Conservation (phyloP, 2,888 invertebrate genomes). For the Nemotelus nigrinus region DNA sequence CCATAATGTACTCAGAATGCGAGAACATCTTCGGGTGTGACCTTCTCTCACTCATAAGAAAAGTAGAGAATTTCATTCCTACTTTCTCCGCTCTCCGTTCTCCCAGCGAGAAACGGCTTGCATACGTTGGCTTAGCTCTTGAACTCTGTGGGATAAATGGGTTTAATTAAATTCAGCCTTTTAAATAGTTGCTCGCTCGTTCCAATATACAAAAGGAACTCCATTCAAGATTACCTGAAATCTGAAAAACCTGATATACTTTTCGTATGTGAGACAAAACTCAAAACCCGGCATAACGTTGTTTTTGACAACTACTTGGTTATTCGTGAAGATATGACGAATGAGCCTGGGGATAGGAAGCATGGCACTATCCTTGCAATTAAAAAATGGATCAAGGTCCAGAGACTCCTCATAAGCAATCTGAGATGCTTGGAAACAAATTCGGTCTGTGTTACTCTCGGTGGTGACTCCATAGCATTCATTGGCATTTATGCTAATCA, state of each 20-base stretch:
- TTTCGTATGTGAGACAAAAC: neutral
- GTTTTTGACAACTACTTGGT: neutral
- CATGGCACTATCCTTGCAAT: too few species aligned
- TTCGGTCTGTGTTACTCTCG: too few species aligned
- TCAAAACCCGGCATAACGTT: neutral
- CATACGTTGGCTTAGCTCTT: neutral
- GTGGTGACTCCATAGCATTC: too few species aligned
- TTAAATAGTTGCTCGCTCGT: neutral
- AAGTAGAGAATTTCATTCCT: neutral
- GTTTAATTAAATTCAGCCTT: neutral
- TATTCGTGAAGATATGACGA: neutral
- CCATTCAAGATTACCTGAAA: neutral
- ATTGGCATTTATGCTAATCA: too few species aligned
- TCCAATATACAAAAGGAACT: neutral
- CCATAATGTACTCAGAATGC: neutral
- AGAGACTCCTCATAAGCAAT: too few species aligned
- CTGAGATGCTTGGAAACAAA: too few species aligned
- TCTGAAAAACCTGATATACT: slow-evolving; percentile 4
- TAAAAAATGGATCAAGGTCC: too few species aligned
- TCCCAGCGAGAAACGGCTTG: neutral
- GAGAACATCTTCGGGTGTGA: slow-evolving; percentile 8
- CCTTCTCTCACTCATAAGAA: slow-evolving; percentile 3
- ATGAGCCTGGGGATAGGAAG: too few species aligned
- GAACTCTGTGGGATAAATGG: neutral
- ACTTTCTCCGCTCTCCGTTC: neutral